Percentiles rank a stretch among this genome's conserved stretches.
Conservation (phyloP, 2,797 vertebrate genomes). For the Naso thynnoides region DNA sequence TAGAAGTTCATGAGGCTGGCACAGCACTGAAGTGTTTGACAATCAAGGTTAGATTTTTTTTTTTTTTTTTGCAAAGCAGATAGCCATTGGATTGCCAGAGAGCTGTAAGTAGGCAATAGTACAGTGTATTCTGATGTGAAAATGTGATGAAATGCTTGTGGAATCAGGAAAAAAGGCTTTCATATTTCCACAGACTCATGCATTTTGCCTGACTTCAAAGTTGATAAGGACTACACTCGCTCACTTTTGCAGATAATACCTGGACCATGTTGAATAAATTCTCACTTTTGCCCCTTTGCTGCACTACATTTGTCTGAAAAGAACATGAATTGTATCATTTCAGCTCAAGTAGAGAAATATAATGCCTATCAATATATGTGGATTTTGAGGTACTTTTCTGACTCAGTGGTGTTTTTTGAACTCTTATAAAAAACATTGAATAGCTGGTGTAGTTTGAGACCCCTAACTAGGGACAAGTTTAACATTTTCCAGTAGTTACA, state of each 20-base stretch:
- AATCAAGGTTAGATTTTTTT: slow-evolving; percentile 76
- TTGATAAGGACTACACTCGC: slow-evolving; percentile 50
- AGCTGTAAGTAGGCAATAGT: slow-evolving; percentile 55
- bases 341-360: slow-evolving; percentile 41
- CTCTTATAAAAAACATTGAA: slow-evolving; percentile 12
- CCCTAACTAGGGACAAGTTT: slow-evolving; percentile 33
- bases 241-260: slow-evolving; percentile 59
- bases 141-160: slow-evolving; percentile 69
- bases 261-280: slow-evolving; percentile 66
- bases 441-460: slow-evolving; percentile 17
- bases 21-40: slow-evolving; percentile 70
- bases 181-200: slow-evolving; percentile 53
- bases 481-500: slow-evolving; percentile 1
- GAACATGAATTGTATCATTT: slow-evolving; percentile 54
- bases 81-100: slow-evolving; percentile 58
- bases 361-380: slow-evolving; percentile 34
- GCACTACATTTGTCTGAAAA: slow-evolving; percentile 52
- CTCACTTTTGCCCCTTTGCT: slow-evolving; percentile 45
- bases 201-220: slow-evolving; percentile 66
- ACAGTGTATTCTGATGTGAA: slow-evolving; percentile 57
- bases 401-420: slow-evolving; percentile 21
- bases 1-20: slow-evolving; percentile 69
- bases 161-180: slow-evolving; percentile 57
- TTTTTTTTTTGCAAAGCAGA: slow-evolving; percentile 37
- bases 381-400: slow-evolving; percentile 33